Conservation (phyloP, 1,140 invertebrate species). For the Ips nitidus region DNA sequence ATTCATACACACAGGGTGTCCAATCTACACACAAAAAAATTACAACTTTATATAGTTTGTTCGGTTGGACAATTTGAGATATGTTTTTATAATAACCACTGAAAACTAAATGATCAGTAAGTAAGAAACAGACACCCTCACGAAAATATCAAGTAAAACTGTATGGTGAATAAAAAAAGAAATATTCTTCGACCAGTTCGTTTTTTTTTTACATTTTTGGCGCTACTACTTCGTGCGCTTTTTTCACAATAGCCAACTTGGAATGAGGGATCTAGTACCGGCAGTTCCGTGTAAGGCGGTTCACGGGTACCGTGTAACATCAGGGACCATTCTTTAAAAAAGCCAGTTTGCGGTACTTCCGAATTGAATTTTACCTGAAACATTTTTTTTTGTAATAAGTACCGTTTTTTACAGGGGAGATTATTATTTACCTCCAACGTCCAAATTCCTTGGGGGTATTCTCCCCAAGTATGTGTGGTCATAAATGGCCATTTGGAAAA, state of each 20-base stretch:
- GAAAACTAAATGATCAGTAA: neutral
- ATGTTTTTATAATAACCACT: constrained; percentile 15
- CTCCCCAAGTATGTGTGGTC: constrained; percentile 99
- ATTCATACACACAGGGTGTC: neutral
- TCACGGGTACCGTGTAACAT: constrained; percentile 96
- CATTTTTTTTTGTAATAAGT: neutral
- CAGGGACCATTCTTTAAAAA: constrained; percentile 94
- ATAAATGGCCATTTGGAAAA: constrained; percentile 99
- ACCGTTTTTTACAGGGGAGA: neutral
- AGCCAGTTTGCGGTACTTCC: constrained; percentile 74
- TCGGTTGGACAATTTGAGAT: neutral
- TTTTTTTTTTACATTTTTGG: constrained; percentile 41
- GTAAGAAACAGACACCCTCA: neutral
- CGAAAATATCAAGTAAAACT: neutral
- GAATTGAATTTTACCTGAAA: constrained; percentile 78
- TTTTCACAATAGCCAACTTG: constrained; percentile 94
- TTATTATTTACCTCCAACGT: constrained; percentile 72
- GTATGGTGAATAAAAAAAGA: too few species aligned
- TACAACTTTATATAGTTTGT: neutral
- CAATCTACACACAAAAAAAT: neutral
- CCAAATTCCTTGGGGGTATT: constrained; percentile 96
- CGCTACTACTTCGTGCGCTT: constrained; percentile 85
- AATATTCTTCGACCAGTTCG: too few species aligned
- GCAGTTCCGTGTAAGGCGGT: constrained; percentile 85
- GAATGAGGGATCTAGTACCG: constrained; percentile 88